Evolutionary conservation across 2,797 vertebrate species (phyloP).

Genomic region (Oceanodroma leucorhoa): DNA sequence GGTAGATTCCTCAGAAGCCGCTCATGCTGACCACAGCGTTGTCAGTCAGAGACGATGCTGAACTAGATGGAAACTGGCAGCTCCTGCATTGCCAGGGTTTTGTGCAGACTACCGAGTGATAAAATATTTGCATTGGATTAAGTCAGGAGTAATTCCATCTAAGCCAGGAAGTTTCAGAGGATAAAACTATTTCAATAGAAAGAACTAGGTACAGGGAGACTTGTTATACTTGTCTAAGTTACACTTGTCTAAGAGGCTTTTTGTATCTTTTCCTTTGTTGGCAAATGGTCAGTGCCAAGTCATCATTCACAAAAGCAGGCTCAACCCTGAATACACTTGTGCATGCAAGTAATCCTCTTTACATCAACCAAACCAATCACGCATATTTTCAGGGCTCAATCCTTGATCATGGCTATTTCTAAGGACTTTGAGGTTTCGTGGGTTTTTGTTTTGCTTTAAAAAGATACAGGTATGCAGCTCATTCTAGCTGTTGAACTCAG

Average conservation of each 20-base stretch:
- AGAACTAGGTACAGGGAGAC: not conserved
- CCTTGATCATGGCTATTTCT: not conserved
- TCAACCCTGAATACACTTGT: not conserved
- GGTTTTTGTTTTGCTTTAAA: not conserved
- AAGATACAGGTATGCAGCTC: not conserved
- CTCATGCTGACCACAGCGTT: slow-evolving; percentile 2
- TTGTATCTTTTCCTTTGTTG: not conserved
- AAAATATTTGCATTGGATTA: not conserved
- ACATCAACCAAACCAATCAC: not conserved
- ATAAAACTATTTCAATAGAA: not conserved
- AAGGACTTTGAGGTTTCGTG: not conserved
- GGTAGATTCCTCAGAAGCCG: not conserved
- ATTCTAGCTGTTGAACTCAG: not conserved
- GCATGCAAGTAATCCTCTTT: not conserved
- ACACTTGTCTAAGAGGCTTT: not conserved
- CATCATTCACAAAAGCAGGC: not conserved
- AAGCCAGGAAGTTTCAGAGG: not conserved
- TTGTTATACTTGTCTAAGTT: not conserved
- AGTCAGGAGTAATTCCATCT: not conserved
- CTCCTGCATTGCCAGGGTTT: not conserved
- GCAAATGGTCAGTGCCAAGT: not conserved
- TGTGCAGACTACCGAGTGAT: not conserved
- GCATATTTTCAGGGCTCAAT: not conserved
- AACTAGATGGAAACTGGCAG: slow-evolving; percentile 46
- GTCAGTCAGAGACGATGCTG: not conserved